Evolutionary conservation across 2,888 invertebrate genomes (phyloP), one percentile per base, ranked within the genome.

Genomic region (Hemicrepidius hirtus): DNA sequence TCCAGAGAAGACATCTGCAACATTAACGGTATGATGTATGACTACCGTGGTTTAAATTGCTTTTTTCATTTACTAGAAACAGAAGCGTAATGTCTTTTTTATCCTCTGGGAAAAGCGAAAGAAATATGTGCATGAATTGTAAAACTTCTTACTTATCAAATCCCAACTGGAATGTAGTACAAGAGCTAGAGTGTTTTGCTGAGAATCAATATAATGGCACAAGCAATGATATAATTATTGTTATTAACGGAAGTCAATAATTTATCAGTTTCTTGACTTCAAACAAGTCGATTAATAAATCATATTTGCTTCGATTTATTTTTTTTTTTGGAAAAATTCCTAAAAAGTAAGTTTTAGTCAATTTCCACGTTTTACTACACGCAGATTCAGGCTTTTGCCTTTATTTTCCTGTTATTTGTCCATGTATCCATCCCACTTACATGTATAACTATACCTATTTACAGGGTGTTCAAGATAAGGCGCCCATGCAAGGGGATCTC

Each of bases 81-180:
- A 82, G 81, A 81, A 81, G 81, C 83, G 82, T 85, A 84, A 84
- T 84, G 85, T 84, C 84, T 83, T 84, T 84, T 85, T 84, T 84
- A 84, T 84, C 85, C 83, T 83, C 37, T 68, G 76, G 82, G 83
- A 81, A 82, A 71, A 75, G 69, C 75, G 75, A 75, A 75, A 76
- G 77, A 77, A 78, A 76, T 78, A 79, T 79, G 79, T 77, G 77
- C 49, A 62, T 44, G 62, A 44, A 62, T 41, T 37, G 49, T 49
- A 37, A 62, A 46, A 50, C 50, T 64, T 10, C 13, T n/a, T 28
- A 24, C 44, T 60, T 60, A 41, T 60, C 41, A 44, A 60, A 41
- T 60, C 60, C 7, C 24, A 7, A n/a, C 57, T 2, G 21, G 5
- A n/a, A n/a, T n/a, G 9, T 21, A n/a, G 44, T 18, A 6, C 50